These are phyloP conservation scores for Salticus scenicus DNA, from an alignment of 2,888 invertebrate species.

Conservation along the genomic window DNA sequence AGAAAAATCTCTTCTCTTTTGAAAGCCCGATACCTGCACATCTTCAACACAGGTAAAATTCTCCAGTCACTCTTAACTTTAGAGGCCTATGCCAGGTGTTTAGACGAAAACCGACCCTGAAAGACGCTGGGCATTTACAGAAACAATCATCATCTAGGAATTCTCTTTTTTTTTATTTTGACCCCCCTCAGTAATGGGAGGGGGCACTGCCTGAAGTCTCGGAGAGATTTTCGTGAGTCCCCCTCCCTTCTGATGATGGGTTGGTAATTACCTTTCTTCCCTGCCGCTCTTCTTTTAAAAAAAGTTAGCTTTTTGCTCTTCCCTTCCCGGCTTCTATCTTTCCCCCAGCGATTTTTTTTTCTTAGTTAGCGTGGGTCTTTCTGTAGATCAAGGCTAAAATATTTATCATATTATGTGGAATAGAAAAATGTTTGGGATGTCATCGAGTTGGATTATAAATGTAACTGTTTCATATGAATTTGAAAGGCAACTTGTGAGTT, in stretches of 20 bases:
- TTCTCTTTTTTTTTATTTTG: background rate
- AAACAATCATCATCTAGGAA: conserved; percentile 53
- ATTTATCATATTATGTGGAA: background rate
- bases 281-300: conserved; percentile 26
- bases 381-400: conserved; percentile 7
- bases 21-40: background rate
- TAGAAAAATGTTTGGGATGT: background rate
- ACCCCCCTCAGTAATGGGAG: background rate
- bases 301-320: background rate
- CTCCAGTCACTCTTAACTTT: background rate
- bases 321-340: background rate
- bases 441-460: background rate
- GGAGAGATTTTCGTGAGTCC: conserved; percentile 15
- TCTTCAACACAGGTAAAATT: conserved; percentile 3
- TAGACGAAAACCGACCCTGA: conserved; percentile 11
- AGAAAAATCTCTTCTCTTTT: no score
- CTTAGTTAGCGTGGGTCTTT: background rate
- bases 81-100: conserved; percentile 36
- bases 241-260: conserved; percentile 39
- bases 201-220: conserved; percentile 36
- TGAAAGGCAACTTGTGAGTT: no score
- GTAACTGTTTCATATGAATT: background rate
- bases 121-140: conserved; percentile 43
- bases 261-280: conserved; percentile 61
- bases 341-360: background rate